Evolutionary conservation across 2,888 invertebrate species (phyloP).

Genomic region (Ormyrus rosae): DNA sequence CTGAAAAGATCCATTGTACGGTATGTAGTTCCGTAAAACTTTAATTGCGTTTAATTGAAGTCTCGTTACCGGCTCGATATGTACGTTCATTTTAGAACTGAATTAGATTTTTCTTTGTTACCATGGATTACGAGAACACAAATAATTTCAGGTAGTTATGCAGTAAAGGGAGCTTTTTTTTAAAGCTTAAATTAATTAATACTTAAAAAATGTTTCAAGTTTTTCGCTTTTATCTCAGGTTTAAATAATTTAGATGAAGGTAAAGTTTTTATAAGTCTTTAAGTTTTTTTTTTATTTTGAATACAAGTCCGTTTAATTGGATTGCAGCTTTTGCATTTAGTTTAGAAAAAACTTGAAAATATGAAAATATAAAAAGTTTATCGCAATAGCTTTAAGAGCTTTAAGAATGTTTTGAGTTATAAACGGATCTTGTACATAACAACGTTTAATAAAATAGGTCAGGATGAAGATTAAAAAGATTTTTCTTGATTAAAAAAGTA

Average conservation of each 20-base stretch:
- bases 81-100: not conserved
- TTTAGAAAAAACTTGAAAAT: no score
- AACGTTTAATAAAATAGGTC: not conserved
- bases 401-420: no score
- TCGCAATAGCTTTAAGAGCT: no score
- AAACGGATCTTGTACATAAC: no score
- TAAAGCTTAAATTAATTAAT: not conserved
- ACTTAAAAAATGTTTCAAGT: no score
- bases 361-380: no score
- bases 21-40: conserved; percentile 16
- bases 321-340: no score
- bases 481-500: not conserved
- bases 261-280: no score
- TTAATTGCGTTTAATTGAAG: conserved; percentile 40
- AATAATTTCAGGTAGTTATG: not conserved
- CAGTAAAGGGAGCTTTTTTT: not conserved
- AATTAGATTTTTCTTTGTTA: conserved; percentile 13
- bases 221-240: not conserved
- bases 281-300: not conserved
- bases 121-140: not conserved
- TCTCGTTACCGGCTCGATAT: conserved; percentile 9
- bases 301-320: no score
- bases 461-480: not conserved
- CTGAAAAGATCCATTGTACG: conserved; percentile 25
- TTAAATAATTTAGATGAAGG: no score